Evolutionary conservation across 2,113 vertebrate genomes (phyloP), one percentile per base, ranked within the genome.

Genomic region (Tenrec ecaudatus): DNA sequence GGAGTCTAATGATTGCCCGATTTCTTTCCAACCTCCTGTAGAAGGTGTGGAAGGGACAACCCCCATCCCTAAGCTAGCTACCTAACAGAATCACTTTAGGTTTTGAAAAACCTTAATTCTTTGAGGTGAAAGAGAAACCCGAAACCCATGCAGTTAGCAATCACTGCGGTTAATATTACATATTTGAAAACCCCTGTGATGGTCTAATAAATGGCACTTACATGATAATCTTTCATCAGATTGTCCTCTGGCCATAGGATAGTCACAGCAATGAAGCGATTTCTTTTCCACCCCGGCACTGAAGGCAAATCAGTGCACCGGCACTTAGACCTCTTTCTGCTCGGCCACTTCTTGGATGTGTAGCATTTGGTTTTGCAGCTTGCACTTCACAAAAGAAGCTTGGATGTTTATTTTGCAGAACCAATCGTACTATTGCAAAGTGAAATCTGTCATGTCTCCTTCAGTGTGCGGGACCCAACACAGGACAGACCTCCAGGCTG

Each of bases 381-480:
- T 82, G 57, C 7, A n/a, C 69, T 84, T 90, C 87, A 78, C 57
- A 77, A 83, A 87, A 84, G 40, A 84, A 81, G 12, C 33, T 84
- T 33, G 47, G 40, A 6, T 36, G 58, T 76, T 88, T 66, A 81
- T n/a, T 76, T 89, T 69, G 36, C 43, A 91, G 64, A 79, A 57
- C 25, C 23, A n/a, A 27, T 58, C 83, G 80, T 33, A 22, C 53
- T 58, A 25, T 43, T 25, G 47, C 36, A 36, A 69, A 82, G 69
- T 25, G 77, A 86, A 90, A 69, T 53, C 89, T 81, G 77, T 95
- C 86, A 75, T 33, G 27, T 89, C 60, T 94, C 57, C 66, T 86
- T 79, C 47, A 43, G 3, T 71, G 31, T 86, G 66, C 88, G 73
- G 94, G 69, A 94, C 87, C 81, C 95, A 89, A 90, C 22, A 80